Evolutionary conservation across 1,140 invertebrate species (phyloP).

Genomic region (Ceratosolen fusciceps): DNA sequence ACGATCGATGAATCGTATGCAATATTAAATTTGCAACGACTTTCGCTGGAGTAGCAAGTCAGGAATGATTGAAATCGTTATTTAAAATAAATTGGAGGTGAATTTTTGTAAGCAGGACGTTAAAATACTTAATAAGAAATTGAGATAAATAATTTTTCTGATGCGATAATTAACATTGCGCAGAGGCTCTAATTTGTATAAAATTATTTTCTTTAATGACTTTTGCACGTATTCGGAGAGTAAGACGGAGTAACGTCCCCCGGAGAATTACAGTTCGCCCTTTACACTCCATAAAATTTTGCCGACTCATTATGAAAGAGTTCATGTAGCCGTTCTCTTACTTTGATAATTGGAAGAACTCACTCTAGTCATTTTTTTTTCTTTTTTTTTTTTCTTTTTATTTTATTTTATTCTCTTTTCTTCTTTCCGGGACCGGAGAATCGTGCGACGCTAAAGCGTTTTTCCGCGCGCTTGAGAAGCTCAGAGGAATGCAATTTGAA

Average conservation of each 20-base stretch:
- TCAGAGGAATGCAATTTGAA: conserved; percentile 39
- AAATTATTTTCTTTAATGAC: background rate
- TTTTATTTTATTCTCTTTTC: too few relatives aligned
- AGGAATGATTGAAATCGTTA: too few relatives aligned
- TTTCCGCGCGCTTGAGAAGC: conserved; percentile 20
- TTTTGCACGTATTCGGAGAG: background rate
- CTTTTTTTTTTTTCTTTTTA: too few relatives aligned
- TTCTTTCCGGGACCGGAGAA: background rate
- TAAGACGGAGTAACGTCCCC: background rate
- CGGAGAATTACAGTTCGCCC: background rate
- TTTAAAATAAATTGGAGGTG: too few relatives aligned
- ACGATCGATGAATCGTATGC: too few relatives aligned
- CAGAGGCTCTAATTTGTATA: background rate
- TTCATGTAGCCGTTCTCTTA: conserved; percentile 2
- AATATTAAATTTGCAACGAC: too few relatives aligned
- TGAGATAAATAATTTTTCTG: too few relatives aligned
- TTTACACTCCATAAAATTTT: conserved; percentile 45
- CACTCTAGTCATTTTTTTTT: background rate
- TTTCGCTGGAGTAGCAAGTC: too few relatives aligned
- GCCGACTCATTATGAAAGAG: conserved; percentile 30
- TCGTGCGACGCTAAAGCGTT: conserved; percentile 13
- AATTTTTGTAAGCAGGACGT: too few relatives aligned
- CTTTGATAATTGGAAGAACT: conserved; percentile 40
- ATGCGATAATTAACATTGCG: too few relatives aligned
- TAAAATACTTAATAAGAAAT: too few relatives aligned